Base-by-base conservation (phyloP, 2,888 invertebrate genomes). In the Sabatieria punctata region DNA sequence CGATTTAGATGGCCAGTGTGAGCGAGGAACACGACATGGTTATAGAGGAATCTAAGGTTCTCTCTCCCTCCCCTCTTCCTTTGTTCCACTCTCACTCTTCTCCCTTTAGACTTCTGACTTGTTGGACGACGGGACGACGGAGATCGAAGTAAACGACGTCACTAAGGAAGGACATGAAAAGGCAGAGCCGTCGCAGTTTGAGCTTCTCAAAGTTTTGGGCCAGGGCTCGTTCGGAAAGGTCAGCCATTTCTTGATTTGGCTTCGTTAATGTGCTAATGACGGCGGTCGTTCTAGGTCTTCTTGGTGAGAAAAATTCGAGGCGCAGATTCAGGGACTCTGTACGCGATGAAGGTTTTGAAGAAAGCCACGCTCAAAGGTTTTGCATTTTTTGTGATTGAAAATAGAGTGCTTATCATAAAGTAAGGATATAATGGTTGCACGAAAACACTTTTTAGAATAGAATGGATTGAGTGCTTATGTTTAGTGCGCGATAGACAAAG, bases 341-440 rank as follows among this genome's bases (percentile, higher is more conserved):
- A 97, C 70, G 97, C 97, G 11, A 97, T 99, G 97, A 97, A 99
- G 74, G 88, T 93, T 52, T 75, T 99, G 54, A 89, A 85, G 70
- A 97, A 97, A 70, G 95, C 95, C 11, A 95, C 95, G 19, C 73
- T 97, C 11, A 95, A 93, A 78, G 84, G 78, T 77, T 68, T 25
- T 48, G 33, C 33, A 15, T 2, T 33, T 40, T 2, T 4, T 18
- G 2, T 6, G 4, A 6, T 23, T 46, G n/a, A n/a, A n/a, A n/a
- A 15, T 25, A 22, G 39, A 43, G 35, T 43, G 8, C 43, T 35
- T 24, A n/a, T n/a, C n/a, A n/a, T n/a, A n/a, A n/a, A n/a, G n/a
- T n/a, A n/a, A n/a, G 13, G 25, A 33, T 6, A 19, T 3, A 40
- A 33, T 42, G 24, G 48, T 26, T 36, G 41, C 23, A 50, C 40